Percentiles rank a stretch among this genome's conserved stretches.
phyloP scores from a whole-genome alignment of 2,113 vertebrate genomes.

The Lepisosteus osseus region DNA sequence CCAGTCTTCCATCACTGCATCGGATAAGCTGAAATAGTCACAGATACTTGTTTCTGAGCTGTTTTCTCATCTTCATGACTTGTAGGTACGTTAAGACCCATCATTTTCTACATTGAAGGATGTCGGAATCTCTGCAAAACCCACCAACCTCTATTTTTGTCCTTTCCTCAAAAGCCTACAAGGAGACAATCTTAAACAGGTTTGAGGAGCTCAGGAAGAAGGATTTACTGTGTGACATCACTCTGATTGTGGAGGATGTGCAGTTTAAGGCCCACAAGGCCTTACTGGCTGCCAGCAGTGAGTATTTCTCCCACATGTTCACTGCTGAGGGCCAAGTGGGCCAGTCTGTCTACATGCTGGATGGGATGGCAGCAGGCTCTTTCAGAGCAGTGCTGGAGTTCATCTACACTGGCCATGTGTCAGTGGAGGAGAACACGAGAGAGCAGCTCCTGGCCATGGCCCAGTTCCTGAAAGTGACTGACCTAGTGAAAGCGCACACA shows the following conservation, averaged over 20 bases:
- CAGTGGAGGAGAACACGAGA: slow-evolving; percentile 64
- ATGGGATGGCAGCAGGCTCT: slow-evolving; percentile 76
- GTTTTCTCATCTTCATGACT: background rate
- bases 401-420: slow-evolving; percentile 85
- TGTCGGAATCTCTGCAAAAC: slow-evolving; percentile 56
- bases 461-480: slow-evolving; percentile 78
- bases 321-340: slow-evolving; percentile 68
- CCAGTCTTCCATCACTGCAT: too few species aligned
- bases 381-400: slow-evolving; percentile 84
- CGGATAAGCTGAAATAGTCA: too few species aligned
- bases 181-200: slow-evolving; percentile 76
- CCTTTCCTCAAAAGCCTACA: slow-evolving; percentile 77
- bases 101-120: slow-evolving; percentile 36
- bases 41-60: background rate
- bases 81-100: slow-evolving; percentile 11
- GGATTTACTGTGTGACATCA: slow-evolving; percentile 88
- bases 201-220: slow-evolving; percentile 80
- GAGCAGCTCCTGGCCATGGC: slow-evolving; percentile 84
- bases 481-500: slow-evolving; percentile 74
- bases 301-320: slow-evolving; percentile 91
- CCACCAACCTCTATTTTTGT: slow-evolving; percentile 41
- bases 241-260: slow-evolving; percentile 83
- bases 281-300: slow-evolving; percentile 91
- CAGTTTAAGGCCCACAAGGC: slow-evolving; percentile 91
- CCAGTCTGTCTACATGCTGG: slow-evolving; percentile 74